phyloP scores from a whole-genome alignment of 2,113 vertebrate genomes.

The Corythornis cristatus region DNA sequence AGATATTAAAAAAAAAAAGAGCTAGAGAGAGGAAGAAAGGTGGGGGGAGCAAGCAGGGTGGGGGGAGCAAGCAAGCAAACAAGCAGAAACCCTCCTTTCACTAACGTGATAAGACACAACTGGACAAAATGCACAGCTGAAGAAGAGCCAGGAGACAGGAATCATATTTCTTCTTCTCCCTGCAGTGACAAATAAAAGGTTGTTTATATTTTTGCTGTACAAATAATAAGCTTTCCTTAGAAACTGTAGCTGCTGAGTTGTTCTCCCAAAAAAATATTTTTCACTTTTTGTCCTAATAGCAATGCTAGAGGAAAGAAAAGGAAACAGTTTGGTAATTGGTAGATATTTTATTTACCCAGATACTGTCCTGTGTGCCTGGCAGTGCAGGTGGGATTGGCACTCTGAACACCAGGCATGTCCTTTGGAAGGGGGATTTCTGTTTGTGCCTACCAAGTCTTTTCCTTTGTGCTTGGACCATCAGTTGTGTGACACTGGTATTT shows the following conservation, averaged over 20 bases:
- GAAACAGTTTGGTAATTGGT: background rate
- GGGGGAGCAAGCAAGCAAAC: background rate
- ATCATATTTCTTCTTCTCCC: conserved; percentile 75
- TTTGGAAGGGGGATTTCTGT: background rate
- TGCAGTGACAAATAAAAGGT: conserved; percentile 73
- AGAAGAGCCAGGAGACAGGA: conserved; percentile 54
- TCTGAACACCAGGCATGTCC: background rate
- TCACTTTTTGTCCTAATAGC: conserved; percentile 13
- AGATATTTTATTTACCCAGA: conserved; percentile 27
- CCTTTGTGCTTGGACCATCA: background rate
- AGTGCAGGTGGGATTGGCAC: background rate
- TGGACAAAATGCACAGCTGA: conserved; percentile 36
- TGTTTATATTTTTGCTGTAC: conserved; percentile 72
- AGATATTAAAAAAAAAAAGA: background rate
- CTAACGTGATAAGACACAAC: conserved; percentile 43
- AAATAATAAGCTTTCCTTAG: conserved; percentile 74
- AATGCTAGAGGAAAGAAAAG: background rate
- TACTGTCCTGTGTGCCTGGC: conserved; percentile 26
- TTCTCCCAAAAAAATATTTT: conserved; percentile 54
- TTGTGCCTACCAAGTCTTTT: background rate
- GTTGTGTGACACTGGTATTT: background rate
- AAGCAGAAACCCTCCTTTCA: conserved; percentile 38
- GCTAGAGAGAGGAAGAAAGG: background rate
- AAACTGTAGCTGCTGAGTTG: conserved; percentile 25
- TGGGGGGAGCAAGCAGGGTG: background rate